These are phyloP conservation scores for Leptopilina myrica DNA, from an alignment of 2,888 invertebrate genomes.

Conservation along the genomic window DNA sequence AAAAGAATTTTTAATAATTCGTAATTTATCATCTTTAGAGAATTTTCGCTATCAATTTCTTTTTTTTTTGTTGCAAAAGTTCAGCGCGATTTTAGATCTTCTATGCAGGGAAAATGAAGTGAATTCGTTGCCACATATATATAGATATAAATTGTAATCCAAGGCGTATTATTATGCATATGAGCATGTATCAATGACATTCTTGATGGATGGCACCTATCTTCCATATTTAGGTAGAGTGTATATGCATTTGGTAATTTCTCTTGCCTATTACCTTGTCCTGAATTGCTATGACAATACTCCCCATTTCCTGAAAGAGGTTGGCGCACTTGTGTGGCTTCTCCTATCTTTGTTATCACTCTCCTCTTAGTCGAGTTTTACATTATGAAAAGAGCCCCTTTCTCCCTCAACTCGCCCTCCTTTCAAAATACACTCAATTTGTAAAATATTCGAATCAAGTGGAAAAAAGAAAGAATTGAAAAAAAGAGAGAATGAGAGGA, in stretches of 20 bases:
- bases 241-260: slow-evolving; percentile 12
- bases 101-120: background rate
- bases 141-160: background rate
- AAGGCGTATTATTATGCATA: slow-evolving; percentile 1
- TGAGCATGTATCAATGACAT: slow-evolving; percentile 14
- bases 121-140: background rate
- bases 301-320: slow-evolving; percentile 6
- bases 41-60: too few relatives aligned
- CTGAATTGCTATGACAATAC: slow-evolving; percentile 9
- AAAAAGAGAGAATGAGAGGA: too few relatives aligned
- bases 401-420: too few relatives aligned
- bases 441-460: too few relatives aligned
- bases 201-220: slow-evolving; percentile 15
- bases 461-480: too few relatives aligned
- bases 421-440: too few relatives aligned
- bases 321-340: background rate
- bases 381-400: too few relatives aligned
- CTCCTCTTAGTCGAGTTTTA: background rate
- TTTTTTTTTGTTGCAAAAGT: too few relatives aligned
- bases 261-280: background rate
- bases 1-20: too few relatives aligned
- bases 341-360: background rate
- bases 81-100: background rate
- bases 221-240: slow-evolving; percentile 13
- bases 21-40: too few relatives aligned